These are phyloP conservation scores for Elmis aenea DNA, from an alignment of 2,888 invertebrate species.

Conservation along the genomic window DNA sequence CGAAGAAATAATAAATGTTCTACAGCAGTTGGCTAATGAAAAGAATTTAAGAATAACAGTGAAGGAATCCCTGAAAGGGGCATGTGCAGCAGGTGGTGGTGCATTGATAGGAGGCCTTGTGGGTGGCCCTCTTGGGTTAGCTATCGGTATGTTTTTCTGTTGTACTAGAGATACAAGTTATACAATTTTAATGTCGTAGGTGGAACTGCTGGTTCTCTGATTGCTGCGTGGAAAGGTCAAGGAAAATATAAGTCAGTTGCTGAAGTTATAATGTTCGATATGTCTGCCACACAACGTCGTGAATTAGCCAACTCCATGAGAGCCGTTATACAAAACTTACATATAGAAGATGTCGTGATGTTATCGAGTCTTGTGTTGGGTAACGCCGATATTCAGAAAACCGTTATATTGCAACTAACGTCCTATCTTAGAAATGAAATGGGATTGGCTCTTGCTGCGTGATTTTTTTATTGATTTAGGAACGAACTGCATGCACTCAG, in stretches of 20 bases:
- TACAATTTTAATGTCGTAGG: conserved; percentile 29
- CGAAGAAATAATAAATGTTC: conserved; percentile 33
- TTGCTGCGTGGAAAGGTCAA: conserved; percentile 28
- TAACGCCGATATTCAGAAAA: conserved; percentile 24
- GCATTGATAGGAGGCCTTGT: conserved; percentile 40
- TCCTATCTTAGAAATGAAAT: conserved; percentile 33
- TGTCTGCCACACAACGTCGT: conserved; percentile 33
- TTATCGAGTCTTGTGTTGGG: conserved; percentile 28
- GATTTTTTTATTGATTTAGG: conserved; percentile 1
- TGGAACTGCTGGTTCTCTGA: conserved; percentile 36
- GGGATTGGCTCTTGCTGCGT: conserved; percentile 13
- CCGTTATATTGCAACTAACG: conserved; percentile 25
- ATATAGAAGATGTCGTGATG: conserved; percentile 29
- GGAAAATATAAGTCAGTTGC: conserved; percentile 39
- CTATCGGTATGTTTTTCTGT: conserved; percentile 32
- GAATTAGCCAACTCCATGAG: conserved; percentile 27
- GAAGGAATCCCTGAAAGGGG: conserved; percentile 38
- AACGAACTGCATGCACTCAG: no score
- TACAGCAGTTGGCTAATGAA: conserved; percentile 35
- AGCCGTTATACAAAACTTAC: conserved; percentile 25
- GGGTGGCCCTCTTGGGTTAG: conserved; percentile 42
- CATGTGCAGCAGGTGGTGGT: conserved; percentile 34
- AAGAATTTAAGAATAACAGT: conserved; percentile 39
- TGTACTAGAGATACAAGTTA: background rate
- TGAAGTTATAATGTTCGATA: conserved; percentile 34